phyloP scores from a whole-genome alignment of 2,888 invertebrate genomes.

The Himalopsyche kuldschensis region DNA sequence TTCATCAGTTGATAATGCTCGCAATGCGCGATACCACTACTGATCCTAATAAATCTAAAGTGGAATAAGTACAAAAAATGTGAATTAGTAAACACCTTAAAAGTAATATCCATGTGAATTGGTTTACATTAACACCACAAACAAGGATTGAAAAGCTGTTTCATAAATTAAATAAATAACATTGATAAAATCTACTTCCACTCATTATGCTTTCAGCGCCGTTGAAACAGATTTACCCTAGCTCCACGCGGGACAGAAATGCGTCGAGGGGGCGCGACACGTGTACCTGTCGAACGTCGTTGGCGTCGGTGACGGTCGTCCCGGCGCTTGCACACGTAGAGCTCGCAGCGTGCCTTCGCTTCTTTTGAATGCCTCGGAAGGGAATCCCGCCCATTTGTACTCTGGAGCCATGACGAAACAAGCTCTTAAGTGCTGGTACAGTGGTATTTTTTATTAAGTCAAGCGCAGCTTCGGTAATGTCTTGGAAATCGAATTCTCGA shows the following conservation, averaged over 20 bases:
- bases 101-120: too few species aligned
- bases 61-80: too few species aligned
- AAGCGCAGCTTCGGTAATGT: background rate
- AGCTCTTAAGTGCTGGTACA: background rate
- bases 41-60: too few species aligned
- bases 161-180: background rate
- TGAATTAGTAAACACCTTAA: too few species aligned
- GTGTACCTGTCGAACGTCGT: background rate
- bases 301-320: background rate
- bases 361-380: background rate
- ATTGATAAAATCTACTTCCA: background rate
- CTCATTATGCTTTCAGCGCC: background rate
- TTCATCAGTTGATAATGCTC: too few species aligned
- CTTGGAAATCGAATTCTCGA: background rate
- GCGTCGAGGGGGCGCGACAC: background rate
- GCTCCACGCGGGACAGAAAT: background rate
- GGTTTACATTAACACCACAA: too few species aligned
- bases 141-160: background rate
- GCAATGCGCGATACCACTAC: too few species aligned
- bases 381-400: background rate
- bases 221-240: background rate
- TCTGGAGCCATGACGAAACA: background rate
- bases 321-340: background rate
- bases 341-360: background rate
- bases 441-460: background rate